These are phyloP conservation scores for Oryzias woworae DNA, from an alignment of 2,113 vertebrate species.

Conservation along the genomic window DNA sequence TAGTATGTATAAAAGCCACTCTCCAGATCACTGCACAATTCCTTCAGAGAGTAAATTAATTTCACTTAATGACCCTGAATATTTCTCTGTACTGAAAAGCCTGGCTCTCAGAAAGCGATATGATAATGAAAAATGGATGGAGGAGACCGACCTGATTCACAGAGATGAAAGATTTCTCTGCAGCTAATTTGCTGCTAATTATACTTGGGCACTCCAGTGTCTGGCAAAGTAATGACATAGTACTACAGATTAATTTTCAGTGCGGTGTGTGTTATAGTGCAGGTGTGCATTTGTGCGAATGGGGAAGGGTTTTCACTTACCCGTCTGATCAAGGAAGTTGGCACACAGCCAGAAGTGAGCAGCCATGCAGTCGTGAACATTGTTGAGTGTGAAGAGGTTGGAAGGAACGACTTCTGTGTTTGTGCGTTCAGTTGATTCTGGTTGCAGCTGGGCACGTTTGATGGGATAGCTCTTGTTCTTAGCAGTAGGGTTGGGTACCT, in stretches of 20 bases:
- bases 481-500: slow-evolving; percentile 72
- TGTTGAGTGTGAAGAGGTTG: slow-evolving; percentile 86
- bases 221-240: slow-evolving; percentile 71
- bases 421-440: slow-evolving; percentile 7
- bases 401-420: slow-evolving; percentile 70
- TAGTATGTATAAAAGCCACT: slow-evolving; percentile 81
- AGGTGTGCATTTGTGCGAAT: neutral
- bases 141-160: slow-evolving; percentile 77
- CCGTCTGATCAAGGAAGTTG: slow-evolving; percentile 68
- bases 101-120: slow-evolving; percentile 77
- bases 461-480: slow-evolving; percentile 54
- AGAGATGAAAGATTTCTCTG: slow-evolving; percentile 85
- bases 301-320: slow-evolving; percentile 59
- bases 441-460: slow-evolving; percentile 57
- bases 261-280: slow-evolving; percentile 1
- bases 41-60: slow-evolving; percentile 81
- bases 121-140: slow-evolving; percentile 84
- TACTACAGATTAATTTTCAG: slow-evolving; percentile 36
- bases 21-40: slow-evolving; percentile 80
- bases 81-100: slow-evolving; percentile 39
- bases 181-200: slow-evolving; percentile 85
- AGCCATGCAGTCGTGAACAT: slow-evolving; percentile 73
- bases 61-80: slow-evolving; percentile 79
- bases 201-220: slow-evolving; percentile 72
- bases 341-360: slow-evolving; percentile 65